A percentile compares a stretch with the other conserved stretches of the same genome.
Conservation (phyloP, 2,113 vertebrate genomes). For the Ceyx melanurus region DNA sequence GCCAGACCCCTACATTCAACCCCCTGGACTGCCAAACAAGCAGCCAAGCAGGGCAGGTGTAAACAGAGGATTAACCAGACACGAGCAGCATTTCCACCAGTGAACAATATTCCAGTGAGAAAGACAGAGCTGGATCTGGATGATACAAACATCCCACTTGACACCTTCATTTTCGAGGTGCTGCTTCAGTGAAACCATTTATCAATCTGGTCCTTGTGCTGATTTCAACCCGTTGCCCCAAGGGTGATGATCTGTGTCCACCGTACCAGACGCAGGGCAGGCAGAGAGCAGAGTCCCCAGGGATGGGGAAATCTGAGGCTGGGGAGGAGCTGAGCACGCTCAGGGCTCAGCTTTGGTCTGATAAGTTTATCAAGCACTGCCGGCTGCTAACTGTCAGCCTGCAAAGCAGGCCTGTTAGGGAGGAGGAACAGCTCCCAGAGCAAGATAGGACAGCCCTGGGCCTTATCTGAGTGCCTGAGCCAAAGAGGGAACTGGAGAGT, state of each 20-base stretch:
- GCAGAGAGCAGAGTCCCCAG: constrained; percentile 7
- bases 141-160: background rate
- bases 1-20: background rate
- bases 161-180: background rate
- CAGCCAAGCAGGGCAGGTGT: background rate
- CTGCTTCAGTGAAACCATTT: background rate
- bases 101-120: background rate
- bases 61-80: background rate
- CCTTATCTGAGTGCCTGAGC: constrained; percentile 69
- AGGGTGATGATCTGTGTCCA: background rate
- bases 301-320: constrained; percentile 83
- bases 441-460: constrained; percentile 66
- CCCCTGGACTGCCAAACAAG: background rate
- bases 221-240: constrained; percentile 3
- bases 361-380: constrained; percentile 87
- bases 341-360: constrained; percentile 70
- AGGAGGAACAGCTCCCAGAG: constrained; percentile 55
- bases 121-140: background rate
- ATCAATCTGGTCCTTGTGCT: constrained; percentile 21
- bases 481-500: constrained; percentile 43
- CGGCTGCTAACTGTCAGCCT: constrained; percentile 82
- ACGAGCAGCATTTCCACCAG: background rate
- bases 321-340: constrained; percentile 55
- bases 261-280: background rate
- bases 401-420: constrained; percentile 29